phyloP scores from a whole-genome alignment of 2,797 vertebrate species.

The Lithobates pipiens region DNA sequence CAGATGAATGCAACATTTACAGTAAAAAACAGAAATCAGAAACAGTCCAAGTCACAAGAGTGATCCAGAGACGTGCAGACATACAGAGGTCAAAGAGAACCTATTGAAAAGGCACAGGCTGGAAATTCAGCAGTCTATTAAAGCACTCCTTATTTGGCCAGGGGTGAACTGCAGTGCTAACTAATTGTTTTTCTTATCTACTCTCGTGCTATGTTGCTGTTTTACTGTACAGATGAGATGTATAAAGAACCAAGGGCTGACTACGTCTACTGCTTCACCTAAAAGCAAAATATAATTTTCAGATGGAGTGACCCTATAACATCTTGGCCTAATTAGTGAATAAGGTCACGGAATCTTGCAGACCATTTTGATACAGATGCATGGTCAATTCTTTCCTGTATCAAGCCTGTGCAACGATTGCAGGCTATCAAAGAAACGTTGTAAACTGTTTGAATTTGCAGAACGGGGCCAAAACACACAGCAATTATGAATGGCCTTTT shows the following conservation, averaged over 20 bases:
- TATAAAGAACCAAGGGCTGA: too few relatives aligned
- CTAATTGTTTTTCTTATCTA: too few relatives aligned
- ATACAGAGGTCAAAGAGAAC: too few relatives aligned
- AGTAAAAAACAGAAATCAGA: too few relatives aligned
- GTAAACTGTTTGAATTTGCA: slow-evolving; percentile 44
- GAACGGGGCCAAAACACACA: slow-evolving; percentile 42
- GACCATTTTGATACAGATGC: neutral
- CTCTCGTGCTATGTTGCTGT: neutral
- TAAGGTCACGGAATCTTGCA: slow-evolving; percentile 6
- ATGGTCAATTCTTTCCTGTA: neutral
- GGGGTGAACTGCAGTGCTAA: too few relatives aligned
- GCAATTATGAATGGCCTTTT: slow-evolving; percentile 51
- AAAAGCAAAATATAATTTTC: neutral
- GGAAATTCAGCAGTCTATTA: too few relatives aligned
- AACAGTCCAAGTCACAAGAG: too few relatives aligned
- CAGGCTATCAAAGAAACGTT: slow-evolving; percentile 26
- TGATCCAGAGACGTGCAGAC: too few relatives aligned
- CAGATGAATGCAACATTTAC: too few relatives aligned
- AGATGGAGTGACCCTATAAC: neutral
- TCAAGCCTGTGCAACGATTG: neutral
- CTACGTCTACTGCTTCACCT: neutral
- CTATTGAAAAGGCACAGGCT: too few relatives aligned
- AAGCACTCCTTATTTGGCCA: too few relatives aligned
- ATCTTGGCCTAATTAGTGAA: slow-evolving; percentile 20
- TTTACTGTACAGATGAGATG: neutral